A percentile compares a stretch with the other conserved stretches of the same genome.
phyloP scores from a whole-genome alignment of 1,140 invertebrate species.

The Hypsibius dujardini region DNA sequence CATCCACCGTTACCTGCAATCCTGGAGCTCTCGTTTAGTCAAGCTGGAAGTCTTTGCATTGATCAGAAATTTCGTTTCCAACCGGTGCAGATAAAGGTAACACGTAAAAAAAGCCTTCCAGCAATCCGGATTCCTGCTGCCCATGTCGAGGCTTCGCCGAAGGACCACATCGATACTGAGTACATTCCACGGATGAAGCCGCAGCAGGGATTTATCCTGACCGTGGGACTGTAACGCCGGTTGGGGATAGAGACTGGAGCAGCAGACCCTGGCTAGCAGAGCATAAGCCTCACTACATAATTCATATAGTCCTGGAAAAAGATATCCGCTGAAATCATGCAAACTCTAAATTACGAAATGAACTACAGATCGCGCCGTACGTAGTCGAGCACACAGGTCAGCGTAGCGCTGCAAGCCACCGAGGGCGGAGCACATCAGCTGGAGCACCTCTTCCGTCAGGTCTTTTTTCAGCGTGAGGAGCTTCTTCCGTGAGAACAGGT shows the following conservation, averaged over 20 bases:
- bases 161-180: constrained; percentile 13
- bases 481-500: background rate
- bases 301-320: background rate
- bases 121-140: background rate
- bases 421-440: constrained; percentile 14
- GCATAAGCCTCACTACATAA: constrained; percentile 4
- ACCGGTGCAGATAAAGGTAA: constrained; percentile 5
- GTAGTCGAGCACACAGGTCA: constrained; percentile 10
- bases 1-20: constrained; percentile 15
- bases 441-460: background rate
- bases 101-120: constrained; percentile 16
- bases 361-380: too few relatives aligned
- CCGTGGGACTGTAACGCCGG: background rate
- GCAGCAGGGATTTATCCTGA: background rate
- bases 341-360: background rate
- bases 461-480: background rate
- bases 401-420: constrained; percentile 12
- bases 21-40: constrained; percentile 10
- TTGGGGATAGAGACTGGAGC: background rate
- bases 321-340: background rate
- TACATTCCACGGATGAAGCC: background rate
- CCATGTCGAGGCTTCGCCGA: constrained; percentile 7
- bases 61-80: constrained; percentile 10
- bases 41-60: background rate
- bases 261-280: background rate